Conservation (phyloP, 1,140 invertebrate species). For the Caenorhabditis latens region DNA sequence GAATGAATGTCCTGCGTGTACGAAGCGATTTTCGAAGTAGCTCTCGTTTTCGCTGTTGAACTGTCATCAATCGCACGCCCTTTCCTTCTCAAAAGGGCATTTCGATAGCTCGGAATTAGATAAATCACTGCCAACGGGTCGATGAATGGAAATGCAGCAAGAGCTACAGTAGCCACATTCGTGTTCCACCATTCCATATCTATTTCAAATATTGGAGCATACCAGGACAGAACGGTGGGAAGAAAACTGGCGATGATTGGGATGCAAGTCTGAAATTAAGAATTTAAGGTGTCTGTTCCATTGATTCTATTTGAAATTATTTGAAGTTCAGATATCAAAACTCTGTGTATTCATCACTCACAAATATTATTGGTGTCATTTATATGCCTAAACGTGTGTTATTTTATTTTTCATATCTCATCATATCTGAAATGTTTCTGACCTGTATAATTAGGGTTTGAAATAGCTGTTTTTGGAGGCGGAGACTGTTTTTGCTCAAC, state of each 20-base stretch:
- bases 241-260: slow-evolving; percentile 28
- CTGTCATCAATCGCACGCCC: background rate
- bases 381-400: background rate
- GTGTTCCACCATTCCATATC: slow-evolving; percentile 43
- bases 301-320: no score
- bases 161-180: slow-evolving; percentile 26
- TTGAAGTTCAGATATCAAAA: no score
- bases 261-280: slow-evolving; percentile 7
- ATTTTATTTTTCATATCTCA: background rate
- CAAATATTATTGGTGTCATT: no score
- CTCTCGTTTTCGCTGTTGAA: background rate
- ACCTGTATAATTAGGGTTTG: slow-evolving; percentile 46
- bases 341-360: no score
- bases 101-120: slow-evolving; percentile 36
- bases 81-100: slow-evolving; percentile 3
- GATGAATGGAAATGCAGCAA: slow-evolving; percentile 30
- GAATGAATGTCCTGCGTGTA: background rate
- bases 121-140: slow-evolving; percentile 32
- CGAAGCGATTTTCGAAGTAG: background rate
- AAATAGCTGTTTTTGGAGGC: slow-evolving; percentile 30
- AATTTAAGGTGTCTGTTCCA: no score
- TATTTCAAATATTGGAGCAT: slow-evolving; percentile 3
- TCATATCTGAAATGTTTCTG: background rate
- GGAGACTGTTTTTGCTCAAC: slow-evolving; percentile 34
- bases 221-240: slow-evolving; percentile 19